Base-by-base conservation (phyloP, 2,113 vertebrate species). In the Syngnathus floridae region DNA sequence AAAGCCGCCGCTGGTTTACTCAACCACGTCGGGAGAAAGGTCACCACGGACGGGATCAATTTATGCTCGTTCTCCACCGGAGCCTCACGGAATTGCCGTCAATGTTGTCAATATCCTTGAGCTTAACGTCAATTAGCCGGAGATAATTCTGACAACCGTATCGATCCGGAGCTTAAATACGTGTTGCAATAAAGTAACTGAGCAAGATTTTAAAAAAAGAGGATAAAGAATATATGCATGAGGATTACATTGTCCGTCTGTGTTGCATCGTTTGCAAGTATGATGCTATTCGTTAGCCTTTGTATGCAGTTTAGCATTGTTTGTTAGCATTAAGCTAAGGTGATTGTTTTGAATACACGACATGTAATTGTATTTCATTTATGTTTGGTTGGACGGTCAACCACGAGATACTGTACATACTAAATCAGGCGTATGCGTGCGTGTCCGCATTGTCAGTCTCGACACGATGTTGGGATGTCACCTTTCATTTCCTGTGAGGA, bases 401-500 rank as follows among this genome's bases (percentile, higher is more conserved):
- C 40, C 8, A 3, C 40, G 11, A 41, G 8, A 9, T 41, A 41
- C 40, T 11, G 21, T 11, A 54, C 11, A 3, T 10, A 54, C 11
- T 13, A 9, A 54, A 12, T 12, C n/a, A 10, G n/a, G 22, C 51
- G 12, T 21, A 52, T 12, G 51, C 13, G 11, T 22, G 51, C 13
- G 21, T 54, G 10, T 19, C 17, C 36, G 21, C 57, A 60, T 60
- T 60, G 57, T 16, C 57, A 60, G 37, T 60, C 57, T 19, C 3
- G 19, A 38, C 57, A 60, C 57, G 57, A 60, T 60, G 36, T 5
- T n/a, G 19, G n/a, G 17, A 40, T 40, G 57, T 21, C 57, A 41
- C 57, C 19, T 41, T 60, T 60, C 57, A 60, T 60, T 60, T 60
- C 57, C 57, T 60, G 57, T 60, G 36, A 21, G 19, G 38, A 60